A percentile compares a stretch with the other conserved stretches of the same genome.
Evolutionary conservation across 1,140 invertebrate genomes (phyloP).

Genomic region (Neodiprion fabricii): DNA sequence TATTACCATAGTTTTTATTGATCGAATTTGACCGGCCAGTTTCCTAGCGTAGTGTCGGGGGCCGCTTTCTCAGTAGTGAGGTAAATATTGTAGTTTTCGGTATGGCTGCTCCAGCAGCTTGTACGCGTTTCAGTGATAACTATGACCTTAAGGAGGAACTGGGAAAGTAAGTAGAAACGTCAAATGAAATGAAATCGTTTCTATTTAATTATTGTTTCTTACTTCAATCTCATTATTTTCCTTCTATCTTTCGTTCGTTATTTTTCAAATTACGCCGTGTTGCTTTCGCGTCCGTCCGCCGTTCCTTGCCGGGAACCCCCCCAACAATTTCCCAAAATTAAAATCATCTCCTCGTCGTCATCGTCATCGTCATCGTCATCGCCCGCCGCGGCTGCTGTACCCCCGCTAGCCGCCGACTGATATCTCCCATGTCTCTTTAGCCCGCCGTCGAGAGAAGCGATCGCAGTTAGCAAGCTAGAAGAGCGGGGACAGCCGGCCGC

Average conservation of each 20-base stretch:
- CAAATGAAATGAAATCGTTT: constrained; percentile 6
- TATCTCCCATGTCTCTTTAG: constrained; percentile 15
- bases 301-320: too few species aligned
- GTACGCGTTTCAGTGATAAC: constrained; percentile 97
- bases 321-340: neutral
- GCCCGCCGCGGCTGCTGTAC: neutral
- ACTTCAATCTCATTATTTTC: constrained; percentile 19
- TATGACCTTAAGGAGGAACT: constrained; percentile 99
- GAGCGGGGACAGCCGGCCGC: neutral
- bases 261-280: neutral
- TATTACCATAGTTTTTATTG: constrained; percentile 45
- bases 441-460: constrained; percentile 1
- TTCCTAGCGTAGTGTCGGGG: constrained; percentile 27
- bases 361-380: constrained; percentile 18
- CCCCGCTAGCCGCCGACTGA: too few species aligned
- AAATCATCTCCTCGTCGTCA: constrained; percentile 16
- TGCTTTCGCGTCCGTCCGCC: neutral
- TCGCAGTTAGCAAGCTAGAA: constrained; percentile 8
- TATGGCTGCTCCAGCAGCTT: constrained; percentile 74
- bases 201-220: neutral
- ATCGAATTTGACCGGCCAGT: constrained; percentile 59
- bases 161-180: constrained; percentile 88
- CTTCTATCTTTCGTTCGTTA: constrained; percentile 21
- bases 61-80: constrained; percentile 10
- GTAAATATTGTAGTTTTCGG: constrained; percentile 30